These are phyloP conservation scores for Aleiodes sp. DNA, from an alignment of 1,140 invertebrate species.

Conservation along the genomic window DNA sequence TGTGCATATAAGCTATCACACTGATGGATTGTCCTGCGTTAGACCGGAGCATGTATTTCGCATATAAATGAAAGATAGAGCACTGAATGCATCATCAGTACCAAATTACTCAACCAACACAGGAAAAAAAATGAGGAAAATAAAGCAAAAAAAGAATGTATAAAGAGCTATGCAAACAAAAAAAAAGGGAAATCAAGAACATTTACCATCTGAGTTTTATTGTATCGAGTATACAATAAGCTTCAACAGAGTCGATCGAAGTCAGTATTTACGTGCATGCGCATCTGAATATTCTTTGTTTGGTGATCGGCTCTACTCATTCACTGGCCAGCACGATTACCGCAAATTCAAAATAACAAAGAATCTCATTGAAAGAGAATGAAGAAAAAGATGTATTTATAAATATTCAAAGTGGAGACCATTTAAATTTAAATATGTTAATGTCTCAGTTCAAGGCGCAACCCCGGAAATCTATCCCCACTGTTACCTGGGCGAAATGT, in stretches of 20 bases:
- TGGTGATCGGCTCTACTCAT: too few species aligned
- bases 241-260: constrained; percentile 11
- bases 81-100: constrained; percentile 9
- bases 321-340: too few species aligned
- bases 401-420: not conserved
- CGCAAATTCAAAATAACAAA: too few species aligned
- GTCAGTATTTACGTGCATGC: constrained; percentile 20
- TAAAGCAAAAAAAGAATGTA: not conserved
- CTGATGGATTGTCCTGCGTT: constrained; percentile 35
- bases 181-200: not conserved
- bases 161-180: not conserved
- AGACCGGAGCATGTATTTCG: constrained; percentile 10
- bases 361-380: too few species aligned
- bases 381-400: not conserved
- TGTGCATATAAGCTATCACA: constrained; percentile 31
- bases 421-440: too few species aligned
- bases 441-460: too few species aligned
- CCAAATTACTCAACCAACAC: not conserved
- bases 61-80: constrained; percentile 11
- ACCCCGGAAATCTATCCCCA: constrained; percentile 42
- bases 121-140: not conserved
- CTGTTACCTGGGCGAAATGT: not conserved
- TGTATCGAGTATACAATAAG: not conserved
- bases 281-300: not conserved
- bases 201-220: constrained; percentile 3